Evolutionary conservation across 2,113 vertebrate species (phyloP).

Genomic region (Athene noctua): DNA sequence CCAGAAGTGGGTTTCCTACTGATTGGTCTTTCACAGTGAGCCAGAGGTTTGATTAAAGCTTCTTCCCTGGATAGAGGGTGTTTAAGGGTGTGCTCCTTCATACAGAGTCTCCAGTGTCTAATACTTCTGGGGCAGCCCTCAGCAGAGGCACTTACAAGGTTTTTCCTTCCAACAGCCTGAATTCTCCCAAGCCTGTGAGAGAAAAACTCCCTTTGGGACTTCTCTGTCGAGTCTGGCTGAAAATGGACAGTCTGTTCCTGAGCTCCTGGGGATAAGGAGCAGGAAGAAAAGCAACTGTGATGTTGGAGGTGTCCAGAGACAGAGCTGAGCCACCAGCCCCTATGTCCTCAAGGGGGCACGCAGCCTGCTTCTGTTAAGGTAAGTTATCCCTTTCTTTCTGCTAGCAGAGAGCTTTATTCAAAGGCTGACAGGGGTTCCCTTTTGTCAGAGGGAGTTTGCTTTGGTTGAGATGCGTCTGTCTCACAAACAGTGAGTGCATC

Average conservation of each 20-base stretch:
- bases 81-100: not conserved
- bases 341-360: not conserved
- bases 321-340: not conserved
- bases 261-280: not conserved
- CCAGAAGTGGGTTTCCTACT: not conserved
- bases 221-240: not conserved
- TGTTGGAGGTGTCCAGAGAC: not conserved
- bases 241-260: not conserved
- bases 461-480: not conserved
- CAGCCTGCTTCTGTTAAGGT: not conserved
- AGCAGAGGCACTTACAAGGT: not conserved
- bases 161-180: not conserved
- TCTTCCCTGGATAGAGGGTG: not conserved
- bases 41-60: not conserved
- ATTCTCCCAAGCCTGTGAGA: not conserved
- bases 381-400: not conserved
- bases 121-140: not conserved
- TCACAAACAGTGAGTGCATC: not conserved
- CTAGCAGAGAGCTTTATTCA: not conserved
- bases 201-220: not conserved
- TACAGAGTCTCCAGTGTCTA: not conserved
- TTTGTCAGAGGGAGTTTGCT: not conserved
- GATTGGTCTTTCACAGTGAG: not conserved
- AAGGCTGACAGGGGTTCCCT: not conserved
- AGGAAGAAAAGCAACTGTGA: not conserved